Evolutionary conservation across 1,140 invertebrate species (phyloP), one percentile per base, ranked within the genome.

Genomic region (Eupeodes corollae): DNA sequence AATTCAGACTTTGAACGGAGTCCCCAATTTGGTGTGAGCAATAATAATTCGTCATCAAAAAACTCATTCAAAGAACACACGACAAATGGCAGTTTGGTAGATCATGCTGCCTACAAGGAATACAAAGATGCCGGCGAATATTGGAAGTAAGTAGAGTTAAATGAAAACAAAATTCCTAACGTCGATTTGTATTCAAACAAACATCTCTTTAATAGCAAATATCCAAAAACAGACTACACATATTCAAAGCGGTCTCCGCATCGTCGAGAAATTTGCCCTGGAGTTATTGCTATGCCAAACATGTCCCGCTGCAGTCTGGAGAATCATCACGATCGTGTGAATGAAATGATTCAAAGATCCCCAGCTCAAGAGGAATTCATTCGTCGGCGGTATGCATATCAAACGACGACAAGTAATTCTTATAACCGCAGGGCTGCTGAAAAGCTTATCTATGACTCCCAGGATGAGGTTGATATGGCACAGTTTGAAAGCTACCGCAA

Each of bases 161-260:
- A 18, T 46, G 33, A 8, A 34, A 34, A 12, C 2, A 40, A 44
- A 19, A 33, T 35, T n/a, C 19, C 21, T 19, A 46, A 32, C 5
- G 16, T 3, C 16, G 6, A 13, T 31, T 19, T 19, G 18, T 46
- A 5, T 46, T 34, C 42, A 14, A 40, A 26, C 44, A 34, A 40
- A n/a, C 15, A 14, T 30, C 52, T 48, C 41, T 55, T 44, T 71
- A 67, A 9, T 63, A 83, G 79, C 60, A 81, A 81, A 60, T 86
- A 83, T 56, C 83, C 84, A 6, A 87, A 86, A 71, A 87, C 84
- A 51, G 84, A 87, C 69, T 88, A 85, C 66, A 87, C 84, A 6
- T 88, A 88, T 67, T 86, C 84, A 0, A 73, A 72, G 35, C 61
- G 78, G 34, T 86, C 84, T n/a, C 77, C 78, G 50, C 83, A 82